Evolutionary conservation across 2,888 invertebrate genomes (phyloP), one percentile per base, ranked within the genome.

Genomic region (Galerucella nymphaeae): DNA sequence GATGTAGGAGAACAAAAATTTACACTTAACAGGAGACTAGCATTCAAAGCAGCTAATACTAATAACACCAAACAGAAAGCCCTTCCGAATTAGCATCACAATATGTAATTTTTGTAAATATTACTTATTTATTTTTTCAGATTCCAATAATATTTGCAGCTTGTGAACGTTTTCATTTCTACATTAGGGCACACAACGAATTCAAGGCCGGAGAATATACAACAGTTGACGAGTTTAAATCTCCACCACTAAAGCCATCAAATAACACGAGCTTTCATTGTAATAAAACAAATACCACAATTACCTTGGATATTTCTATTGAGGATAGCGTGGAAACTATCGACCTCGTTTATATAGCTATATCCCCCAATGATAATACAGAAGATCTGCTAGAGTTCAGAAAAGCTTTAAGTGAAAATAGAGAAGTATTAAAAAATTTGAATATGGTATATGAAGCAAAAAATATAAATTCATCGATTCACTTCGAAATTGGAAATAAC

Each of bases 401-500:
- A 61, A 50, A 53, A 20, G 11, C 11, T 23, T 38, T 62, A 14
- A 11, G 14, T 16, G n/a, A 50, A 23, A 53, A 50, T 5, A 20
- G 45, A 53, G 16, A 11, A 64, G 11, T 23, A 38, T 2, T 70
- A 5, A 14, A 6, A 9, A 13, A 53, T 1, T 55, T 65, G 9
- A 58, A 20, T n/a, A 10, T 69, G 1, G 50, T 66, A 10, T 72
- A 69, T n/a, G 11, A 66, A 57, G 59, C 41, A 2, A 38, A 13
- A 6, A 62, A 68, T 38, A 20, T 64, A 50, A 20, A 73, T 16
- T 23, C 41, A 9, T 41, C 66, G 0, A 10, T 45, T 0, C n/a
- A 4, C 16, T 69, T 71, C 45, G 23, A 4, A 14, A 72, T 74
- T 55, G 70, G 70, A 45, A 42, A 16, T n/a, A 76, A 67, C 8